These are phyloP conservation scores for Platichthys flesus DNA, from an alignment of 2,113 vertebrate genomes.

Conservation along the genomic window DNA sequence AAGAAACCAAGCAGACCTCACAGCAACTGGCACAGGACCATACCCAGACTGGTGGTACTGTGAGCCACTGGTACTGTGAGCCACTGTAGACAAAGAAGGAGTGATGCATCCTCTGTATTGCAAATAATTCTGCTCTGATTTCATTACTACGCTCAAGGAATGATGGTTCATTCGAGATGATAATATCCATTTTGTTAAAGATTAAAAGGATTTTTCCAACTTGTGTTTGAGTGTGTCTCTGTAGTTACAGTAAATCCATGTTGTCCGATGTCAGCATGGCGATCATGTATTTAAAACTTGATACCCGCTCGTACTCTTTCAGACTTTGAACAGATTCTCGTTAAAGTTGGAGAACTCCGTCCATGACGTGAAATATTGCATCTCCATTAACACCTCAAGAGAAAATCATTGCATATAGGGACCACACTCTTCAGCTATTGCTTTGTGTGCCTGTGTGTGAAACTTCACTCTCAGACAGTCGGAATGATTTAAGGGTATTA, in stretches of 20 bases:
- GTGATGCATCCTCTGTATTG: too few relatives aligned
- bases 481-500: not conserved
- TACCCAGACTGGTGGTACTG: slow-evolving; percentile 35
- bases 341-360: slow-evolving; percentile 16
- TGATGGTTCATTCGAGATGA: too few relatives aligned
- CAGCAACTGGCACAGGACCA: slow-evolving; percentile 33
- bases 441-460: slow-evolving; percentile 46
- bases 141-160: too few relatives aligned
- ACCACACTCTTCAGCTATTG: slow-evolving; percentile 51
- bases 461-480: slow-evolving; percentile 28
- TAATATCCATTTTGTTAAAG: too few relatives aligned
- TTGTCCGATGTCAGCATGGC: not conserved
- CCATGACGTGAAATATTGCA: slow-evolving; percentile 50
- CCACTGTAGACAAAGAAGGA: too few relatives aligned
- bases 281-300: slow-evolving; percentile 6
- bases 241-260: too few relatives aligned
- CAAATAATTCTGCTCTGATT: too few relatives aligned
- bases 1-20: slow-evolving; percentile 56
- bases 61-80: too few relatives aligned
- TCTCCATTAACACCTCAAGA: slow-evolving; percentile 24
- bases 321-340: slow-evolving; percentile 16
- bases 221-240: not conserved
- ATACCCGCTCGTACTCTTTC: not conserved
- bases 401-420: slow-evolving; percentile 48
- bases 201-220: too few relatives aligned